Base-by-base conservation (phyloP, 2,888 invertebrate genomes). In the Noctuana brunneofusca region DNA sequence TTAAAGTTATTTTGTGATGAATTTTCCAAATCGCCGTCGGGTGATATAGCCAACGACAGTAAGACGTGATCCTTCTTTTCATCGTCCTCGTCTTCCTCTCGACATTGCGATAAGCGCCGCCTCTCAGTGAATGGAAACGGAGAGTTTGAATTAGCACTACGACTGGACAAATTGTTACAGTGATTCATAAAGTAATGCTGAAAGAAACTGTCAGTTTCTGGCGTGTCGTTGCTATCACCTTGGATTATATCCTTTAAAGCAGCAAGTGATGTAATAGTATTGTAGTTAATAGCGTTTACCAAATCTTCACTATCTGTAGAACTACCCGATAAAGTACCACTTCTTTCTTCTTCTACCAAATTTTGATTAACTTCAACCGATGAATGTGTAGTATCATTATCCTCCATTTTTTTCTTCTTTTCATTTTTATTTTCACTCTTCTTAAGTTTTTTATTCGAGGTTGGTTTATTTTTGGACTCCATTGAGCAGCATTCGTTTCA, bases 51-150 rank as follows among this genome's bases (percentile, higher is more conserved):
- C 2, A 76, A 72, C 11, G 75, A 70, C 8, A 75, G 67, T 35
- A 74, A 72, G 62, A 81, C 76, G 38, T 64, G 65, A 32, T 89
- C 88, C 72, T 85, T 88, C 56, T 78, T 87, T 56, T 84, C 93
- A 69, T 95, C 96, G 58, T 96, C 96, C 79, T 96, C 96, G 73
- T 96, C 96, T 85, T 96, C 96, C 79, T 96, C 96, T 65, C 95
- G 93, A 79, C 96, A 96, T 83, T 96, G 96, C 2, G 96, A 96
- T 67, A 96, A 83, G 12, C 96, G 93, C 30, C 96, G 90, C 4
- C 94, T 90, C 71, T 93, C 94, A 62, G 89, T 87, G 72, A 92
- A 93, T 1, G 92, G 89, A 69, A 93, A 89, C 38, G 93, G 82
- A 52, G 86, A 78, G 65, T 75, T 80, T 4, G 87, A 72, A 66